Base-by-base conservation (phyloP, 1,140 invertebrate species). In the Musca domestica region DNA sequence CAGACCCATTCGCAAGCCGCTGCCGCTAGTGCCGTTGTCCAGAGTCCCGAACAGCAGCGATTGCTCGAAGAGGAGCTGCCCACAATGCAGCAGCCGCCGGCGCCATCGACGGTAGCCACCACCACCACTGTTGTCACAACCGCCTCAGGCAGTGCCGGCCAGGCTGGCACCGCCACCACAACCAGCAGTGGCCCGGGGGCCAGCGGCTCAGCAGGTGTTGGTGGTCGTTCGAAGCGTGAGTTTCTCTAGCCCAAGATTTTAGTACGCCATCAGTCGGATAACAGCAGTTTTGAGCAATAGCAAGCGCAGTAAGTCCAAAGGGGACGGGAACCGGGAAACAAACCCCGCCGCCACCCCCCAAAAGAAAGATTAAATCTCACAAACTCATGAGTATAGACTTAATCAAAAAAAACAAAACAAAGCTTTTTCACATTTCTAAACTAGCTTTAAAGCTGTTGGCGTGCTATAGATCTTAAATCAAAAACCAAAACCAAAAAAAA, bases 171-270 rank as follows among this genome's bases (percentile, higher is more conserved):
- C 47, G 47, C 72, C 48, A 70, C 72, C 58, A 71, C 68, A 48
- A 64, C 63, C 10, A 34, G 46, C 22, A 51, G 67, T 30, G 49
- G 68, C 47, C 63, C 54, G 68, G 70, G 34, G 58, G 74, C 10
- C 3, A 14, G 61, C n/a, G 27, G 54, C 54, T 58, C 63, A 25
- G 17, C 58, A 51, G 67, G 67, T 34, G 67, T 67, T 61, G 56
- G 73, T 47, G 58, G 68, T 30, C 51, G 75, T 56, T 65, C 51
- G 4, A 81, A 80, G 17, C 69, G 77, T 20, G 79, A 81, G 19
- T 81, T 81, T 67, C 80, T 82, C 71, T 82, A 82, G 80, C 80
- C 80, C 69, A 79, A 74, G 54, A 76, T 81, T 67, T 67, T 75
- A 67, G 61, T 73, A 71, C 75, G 76, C 65, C 78, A 76, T 75